Percentiles rank a stretch among this genome's conserved stretches.
Evolutionary conservation across 2,888 invertebrate genomes (phyloP).

Genomic region (Girardia tigrina): DNA sequence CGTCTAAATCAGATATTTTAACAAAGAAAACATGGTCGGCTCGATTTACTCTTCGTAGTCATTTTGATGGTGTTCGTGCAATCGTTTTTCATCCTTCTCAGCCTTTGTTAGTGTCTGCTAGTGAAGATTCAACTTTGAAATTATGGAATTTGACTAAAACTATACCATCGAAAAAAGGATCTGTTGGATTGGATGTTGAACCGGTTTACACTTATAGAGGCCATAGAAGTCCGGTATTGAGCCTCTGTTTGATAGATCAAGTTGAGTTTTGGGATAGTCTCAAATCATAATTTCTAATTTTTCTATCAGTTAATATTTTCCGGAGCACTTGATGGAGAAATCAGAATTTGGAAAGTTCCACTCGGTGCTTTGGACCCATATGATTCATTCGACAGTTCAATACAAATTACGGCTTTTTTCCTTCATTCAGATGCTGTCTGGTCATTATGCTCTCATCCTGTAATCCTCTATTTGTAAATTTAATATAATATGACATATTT

Average conservation of each 20-base stretch:
- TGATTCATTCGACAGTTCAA: constrained; percentile 78
- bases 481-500: no score
- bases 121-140: constrained; percentile 95
- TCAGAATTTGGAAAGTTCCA: constrained; percentile 89
- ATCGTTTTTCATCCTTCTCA: constrained; percentile 63
- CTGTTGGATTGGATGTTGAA: constrained; percentile 76
- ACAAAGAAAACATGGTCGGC: constrained; percentile 52
- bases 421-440: constrained; percentile 94
- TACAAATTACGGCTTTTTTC: constrained; percentile 61
- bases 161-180: constrained; percentile 77
- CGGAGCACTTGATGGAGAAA: constrained; percentile 78
- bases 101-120: constrained; percentile 86
- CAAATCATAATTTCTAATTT: background rate
- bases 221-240: constrained; percentile 76
- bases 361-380: constrained; percentile 79
- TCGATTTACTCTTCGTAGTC: constrained; percentile 68
- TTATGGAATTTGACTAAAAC: constrained; percentile 97
- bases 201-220: constrained; percentile 95
- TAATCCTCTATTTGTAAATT: no score
- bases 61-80: constrained; percentile 52
- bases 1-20: background rate
- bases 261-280: no score
- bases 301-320: constrained; percentile 72
- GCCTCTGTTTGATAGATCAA: constrained; percentile 58
- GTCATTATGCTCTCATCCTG: constrained; percentile 63